phyloP scores from a whole-genome alignment of 2,113 vertebrate genomes.

The Periophthalmus modestus region DNA sequence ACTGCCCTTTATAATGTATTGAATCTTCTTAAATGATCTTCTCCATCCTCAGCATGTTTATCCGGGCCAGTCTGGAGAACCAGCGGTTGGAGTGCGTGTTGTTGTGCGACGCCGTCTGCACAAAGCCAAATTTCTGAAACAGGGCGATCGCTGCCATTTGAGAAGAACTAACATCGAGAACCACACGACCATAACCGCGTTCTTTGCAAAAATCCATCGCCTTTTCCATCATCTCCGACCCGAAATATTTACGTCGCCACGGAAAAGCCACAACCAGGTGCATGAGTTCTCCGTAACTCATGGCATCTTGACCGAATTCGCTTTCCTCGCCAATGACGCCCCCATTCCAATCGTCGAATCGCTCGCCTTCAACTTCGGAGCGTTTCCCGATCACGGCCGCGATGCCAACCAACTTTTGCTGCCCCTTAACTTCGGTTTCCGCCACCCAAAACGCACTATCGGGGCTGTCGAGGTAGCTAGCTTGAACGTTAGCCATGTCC shows the following conservation, averaged over 20 bases:
- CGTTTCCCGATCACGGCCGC: slow-evolving; percentile 48
- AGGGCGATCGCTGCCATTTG: slow-evolving; percentile 57
- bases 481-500: slow-evolving; percentile 66
- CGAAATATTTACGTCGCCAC: slow-evolving; percentile 51
- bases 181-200: slow-evolving; percentile 44
- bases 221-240: slow-evolving; percentile 45
- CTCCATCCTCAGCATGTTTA: slow-evolving; percentile 67
- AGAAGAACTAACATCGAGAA: slow-evolving; percentile 59
- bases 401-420: slow-evolving; percentile 59
- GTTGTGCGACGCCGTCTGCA: slow-evolving; percentile 47
- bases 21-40: slow-evolving; percentile 54
- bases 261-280: slow-evolving; percentile 54
- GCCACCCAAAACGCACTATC: slow-evolving; percentile 73
- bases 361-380: slow-evolving; percentile 5
- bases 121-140: slow-evolving; percentile 60
- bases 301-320: neutral
- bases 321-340: slow-evolving; percentile 6
- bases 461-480: slow-evolving; percentile 64
- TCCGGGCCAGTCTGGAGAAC: slow-evolving; percentile 63
- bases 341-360: slow-evolving; percentile 55
- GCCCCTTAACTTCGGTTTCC: slow-evolving; percentile 51
- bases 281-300: slow-evolving; percentile 54
- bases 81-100: slow-evolving; percentile 59
- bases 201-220: slow-evolving; percentile 70
- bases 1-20: neutral